Percentiles rank a stretch among this genome's conserved stretches.
Conservation (phyloP, 1,140 invertebrate species). For the Anadara kagoshimensis region DNA sequence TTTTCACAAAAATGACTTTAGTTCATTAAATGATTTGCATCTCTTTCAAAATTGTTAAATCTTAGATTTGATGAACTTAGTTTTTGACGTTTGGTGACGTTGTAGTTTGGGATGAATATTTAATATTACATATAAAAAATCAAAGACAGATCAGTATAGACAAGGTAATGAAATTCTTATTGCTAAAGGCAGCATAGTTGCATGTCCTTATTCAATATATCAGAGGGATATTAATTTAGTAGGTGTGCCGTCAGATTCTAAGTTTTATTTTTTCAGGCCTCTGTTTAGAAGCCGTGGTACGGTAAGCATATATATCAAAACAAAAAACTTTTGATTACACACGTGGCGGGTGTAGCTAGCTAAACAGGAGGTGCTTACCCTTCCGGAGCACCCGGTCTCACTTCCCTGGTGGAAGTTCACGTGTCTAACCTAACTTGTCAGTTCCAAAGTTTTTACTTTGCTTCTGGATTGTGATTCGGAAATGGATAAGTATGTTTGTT, state of each 20-base stretch:
- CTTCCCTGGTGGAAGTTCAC: too few relatives aligned
- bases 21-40: too few relatives aligned
- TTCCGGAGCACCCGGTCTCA: too few relatives aligned
- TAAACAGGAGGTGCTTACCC: too few relatives aligned
- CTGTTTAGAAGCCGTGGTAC: background rate
- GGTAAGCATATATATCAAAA: constrained; percentile 9
- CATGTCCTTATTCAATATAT: constrained; percentile 29
- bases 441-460: too few relatives aligned
- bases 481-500: too few relatives aligned
- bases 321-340: constrained; percentile 9
- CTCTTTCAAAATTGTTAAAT: too few relatives aligned
- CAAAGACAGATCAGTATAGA: constrained; percentile 28
- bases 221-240: constrained; percentile 7
- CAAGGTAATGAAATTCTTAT: constrained; percentile 27
- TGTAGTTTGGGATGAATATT: background rate
- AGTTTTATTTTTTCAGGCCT: constrained; percentile 13
- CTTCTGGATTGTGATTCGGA: too few relatives aligned
- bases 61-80: constrained; percentile 20
- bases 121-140: constrained; percentile 1
- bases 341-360: too few relatives aligned
- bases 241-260: background rate
- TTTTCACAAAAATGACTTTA: too few relatives aligned
- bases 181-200: constrained; percentile 9
- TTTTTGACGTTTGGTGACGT: constrained; percentile 7
- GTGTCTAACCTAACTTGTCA: too few relatives aligned